Evolutionary conservation across 2,113 vertebrate genomes (phyloP), one percentile per base, ranked within the genome.

Genomic region (Toxotes chatareus): DNA sequence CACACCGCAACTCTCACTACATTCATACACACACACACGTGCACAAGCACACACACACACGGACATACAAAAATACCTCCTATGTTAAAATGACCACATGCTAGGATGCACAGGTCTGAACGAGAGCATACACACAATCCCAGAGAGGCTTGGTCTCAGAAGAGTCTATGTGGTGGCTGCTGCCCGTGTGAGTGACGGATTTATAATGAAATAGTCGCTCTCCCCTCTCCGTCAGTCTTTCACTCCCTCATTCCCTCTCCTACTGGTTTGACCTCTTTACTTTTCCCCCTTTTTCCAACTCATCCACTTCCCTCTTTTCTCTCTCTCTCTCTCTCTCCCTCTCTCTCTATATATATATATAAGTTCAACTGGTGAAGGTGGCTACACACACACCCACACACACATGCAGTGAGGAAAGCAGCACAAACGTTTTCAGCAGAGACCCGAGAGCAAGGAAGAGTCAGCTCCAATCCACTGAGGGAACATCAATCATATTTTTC

Each of bases 401-500:
- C 5, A 27, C 70, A 51, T 32, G 49, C 38, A 67, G 66, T 53
- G 42, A 7, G 27, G 46, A 87, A 88, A 89, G 87, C 76, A 83
- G 63, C 74, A 44, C 53, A 79, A 89, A 91, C 87, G 92, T 91
- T 89, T 92, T 84, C 64, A 72, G 65, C 49, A 27, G 56, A 86
- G 85, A 86, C 90, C 83, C 77, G 78, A 91, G 86, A 87, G 86
- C 66, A 42, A 73, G 72, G 73, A 75, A 82, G 73, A 89, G 87
- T 84, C 83, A 79, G 74, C 73, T 67, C 80, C 73, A 90, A 89
- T 85, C 76, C 85, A 82, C 89, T 36, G 55, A 76, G 82, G 93
- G 85, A 89, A 88, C 89, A 91, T 93, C 93, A 92, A 88, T 94
- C 91, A 91, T 82, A 63, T 80, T 79, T 90, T 91, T 91, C 78